A percentile compares a stretch with the other conserved stretches of the same genome.
These are phyloP conservation scores for Sporophila hypoxantha DNA, from an alignment of 2,113 vertebrate genomes.

Conservation along the genomic window DNA sequence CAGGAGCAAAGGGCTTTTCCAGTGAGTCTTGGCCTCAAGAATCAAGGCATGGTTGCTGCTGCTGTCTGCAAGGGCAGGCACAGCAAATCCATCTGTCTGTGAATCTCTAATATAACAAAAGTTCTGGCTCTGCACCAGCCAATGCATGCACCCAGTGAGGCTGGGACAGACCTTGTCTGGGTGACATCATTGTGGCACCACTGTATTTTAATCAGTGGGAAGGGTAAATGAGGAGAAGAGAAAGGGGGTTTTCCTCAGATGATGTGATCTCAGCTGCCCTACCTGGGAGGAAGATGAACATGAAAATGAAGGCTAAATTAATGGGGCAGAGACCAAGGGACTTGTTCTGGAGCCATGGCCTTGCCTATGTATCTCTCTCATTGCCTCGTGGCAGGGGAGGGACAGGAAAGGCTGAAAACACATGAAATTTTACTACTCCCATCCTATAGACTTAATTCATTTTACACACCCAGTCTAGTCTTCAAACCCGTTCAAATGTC, in stretches of 20 bases:
- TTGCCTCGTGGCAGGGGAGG: not conserved
- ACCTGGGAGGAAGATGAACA: not conserved
- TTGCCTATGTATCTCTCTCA: not conserved
- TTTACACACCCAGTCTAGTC: not conserved
- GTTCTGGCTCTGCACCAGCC: not conserved
- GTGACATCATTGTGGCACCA: not conserved
- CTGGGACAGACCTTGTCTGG: not conserved
- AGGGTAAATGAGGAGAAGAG: not conserved
- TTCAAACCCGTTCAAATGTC: not conserved
- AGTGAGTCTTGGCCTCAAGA: not conserved
- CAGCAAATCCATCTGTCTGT: not conserved
- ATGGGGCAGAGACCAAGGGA: not conserved
- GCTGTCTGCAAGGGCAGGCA: not conserved
- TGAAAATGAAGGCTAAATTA: not conserved
- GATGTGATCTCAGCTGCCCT: not conserved
- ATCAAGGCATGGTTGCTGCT: fast-evolving
- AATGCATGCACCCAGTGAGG: not conserved
- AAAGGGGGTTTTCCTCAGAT: not conserved
- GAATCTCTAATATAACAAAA: not conserved
- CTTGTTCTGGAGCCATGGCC: not conserved
- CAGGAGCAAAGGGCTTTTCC: not conserved
- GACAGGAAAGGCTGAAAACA: not conserved
- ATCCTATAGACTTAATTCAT: not conserved
- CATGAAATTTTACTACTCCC: not conserved
- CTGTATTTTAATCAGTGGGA: not conserved